Conservation (phyloP, 2,888 invertebrate species). For the Microchrysa polita region DNA sequence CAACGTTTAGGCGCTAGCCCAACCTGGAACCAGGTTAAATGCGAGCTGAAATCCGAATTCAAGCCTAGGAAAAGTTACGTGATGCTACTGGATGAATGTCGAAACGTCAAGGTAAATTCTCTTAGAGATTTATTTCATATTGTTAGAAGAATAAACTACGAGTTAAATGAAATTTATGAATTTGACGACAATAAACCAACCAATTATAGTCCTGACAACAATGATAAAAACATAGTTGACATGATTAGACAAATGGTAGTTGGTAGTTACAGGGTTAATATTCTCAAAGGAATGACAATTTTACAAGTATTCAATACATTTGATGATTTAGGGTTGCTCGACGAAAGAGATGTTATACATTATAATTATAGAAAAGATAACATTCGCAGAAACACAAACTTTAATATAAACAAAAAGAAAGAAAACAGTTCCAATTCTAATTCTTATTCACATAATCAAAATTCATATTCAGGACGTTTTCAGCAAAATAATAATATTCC, state of each 20-base stretch:
- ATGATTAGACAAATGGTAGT: slow-evolving; percentile 18
- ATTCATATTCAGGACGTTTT: too few species aligned
- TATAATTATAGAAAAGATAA: neutral
- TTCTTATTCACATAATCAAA: too few species aligned
- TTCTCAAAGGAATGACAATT: neutral
- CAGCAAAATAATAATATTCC: too few species aligned
- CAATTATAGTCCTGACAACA: slow-evolving; percentile 37
- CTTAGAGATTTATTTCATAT: neutral
- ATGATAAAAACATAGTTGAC: slow-evolving; percentile 29
- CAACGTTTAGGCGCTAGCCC: neutral
- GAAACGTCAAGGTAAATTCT: neutral
- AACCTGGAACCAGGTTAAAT: neutral
- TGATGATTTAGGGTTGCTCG: neutral
- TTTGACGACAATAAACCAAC: slow-evolving; percentile 24
- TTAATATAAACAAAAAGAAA: too few species aligned
- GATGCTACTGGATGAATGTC: neutral
- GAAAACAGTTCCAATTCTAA: too few species aligned
- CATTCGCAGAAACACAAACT: too few species aligned
- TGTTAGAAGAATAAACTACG: slow-evolving; percentile 6
- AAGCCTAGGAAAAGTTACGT: neutral
- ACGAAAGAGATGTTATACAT: neutral
- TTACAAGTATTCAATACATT: slow-evolving; percentile 25
- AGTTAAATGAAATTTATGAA: slow-evolving; percentile 32
- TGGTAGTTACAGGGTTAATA: neutral
- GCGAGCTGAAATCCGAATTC: neutral